A percentile compares a stretch with the other conserved stretches of the same genome.
These are phyloP conservation scores for Eulemur albifrons DNA, from an alignment of 2,797 vertebrate species.

Conservation along the genomic window DNA sequence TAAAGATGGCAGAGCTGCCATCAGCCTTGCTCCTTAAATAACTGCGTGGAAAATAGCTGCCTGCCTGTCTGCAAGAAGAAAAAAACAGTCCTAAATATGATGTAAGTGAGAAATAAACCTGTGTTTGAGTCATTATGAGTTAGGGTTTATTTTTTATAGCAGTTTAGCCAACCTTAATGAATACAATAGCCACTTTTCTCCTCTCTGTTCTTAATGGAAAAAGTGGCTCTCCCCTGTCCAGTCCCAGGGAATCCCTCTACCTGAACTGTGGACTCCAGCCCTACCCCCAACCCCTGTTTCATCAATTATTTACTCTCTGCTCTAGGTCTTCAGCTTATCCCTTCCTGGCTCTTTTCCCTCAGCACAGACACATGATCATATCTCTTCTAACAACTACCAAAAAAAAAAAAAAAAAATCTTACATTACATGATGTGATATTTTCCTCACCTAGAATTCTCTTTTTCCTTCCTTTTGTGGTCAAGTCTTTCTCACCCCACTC, in stretches of 20 bases:
- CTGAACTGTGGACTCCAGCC: conserved; percentile 41
- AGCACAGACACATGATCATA: neutral
- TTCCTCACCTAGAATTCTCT: neutral
- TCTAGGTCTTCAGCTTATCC: neutral
- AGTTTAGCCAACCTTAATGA: neutral
- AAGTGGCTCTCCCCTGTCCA: neutral
- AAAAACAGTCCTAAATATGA: neutral
- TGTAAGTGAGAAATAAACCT: neutral
- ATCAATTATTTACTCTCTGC: conserved; percentile 63
- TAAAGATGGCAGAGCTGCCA: neutral
- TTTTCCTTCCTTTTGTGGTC: neutral
- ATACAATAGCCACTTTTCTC: neutral
- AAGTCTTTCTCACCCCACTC: neutral
- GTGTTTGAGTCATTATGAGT: neutral
- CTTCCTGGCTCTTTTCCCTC: conserved; percentile 20
- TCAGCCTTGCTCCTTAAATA: neutral
- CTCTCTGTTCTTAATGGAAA: neutral
- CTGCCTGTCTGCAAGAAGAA: neutral
- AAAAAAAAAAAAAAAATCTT: neutral
- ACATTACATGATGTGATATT: neutral
- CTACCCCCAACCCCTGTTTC: neutral
- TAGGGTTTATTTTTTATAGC: neutral
- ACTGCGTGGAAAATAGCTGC: neutral
- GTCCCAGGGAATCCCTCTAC: neutral
- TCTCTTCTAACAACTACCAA: conserved; percentile 11